Evolutionary conservation across 30 jellyfish, hydroid and myxozoan genomes (phyloP), one percentile per base, ranked within the genome.

Genomic region (Morbakka virulenta): DNA sequence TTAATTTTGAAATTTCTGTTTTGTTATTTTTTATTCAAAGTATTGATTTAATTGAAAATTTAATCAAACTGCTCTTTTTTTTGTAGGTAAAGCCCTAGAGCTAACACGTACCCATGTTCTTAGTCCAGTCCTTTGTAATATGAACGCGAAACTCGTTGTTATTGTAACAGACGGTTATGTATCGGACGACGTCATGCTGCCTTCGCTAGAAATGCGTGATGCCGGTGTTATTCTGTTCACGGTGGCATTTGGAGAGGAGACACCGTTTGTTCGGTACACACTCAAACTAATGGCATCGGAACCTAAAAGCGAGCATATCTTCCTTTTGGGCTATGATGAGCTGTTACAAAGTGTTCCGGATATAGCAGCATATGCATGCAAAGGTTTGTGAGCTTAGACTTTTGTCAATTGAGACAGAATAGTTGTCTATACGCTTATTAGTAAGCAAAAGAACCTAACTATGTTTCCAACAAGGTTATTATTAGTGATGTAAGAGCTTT

Each of bases 41-140:
- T n/a, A n/a, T n/a, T n/a, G n/a, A n/a, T n/a, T n/a, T n/a, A n/a
- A n/a, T n/a, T n/a, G n/a, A n/a, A n/a, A n/a, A n/a, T n/a, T n/a
- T n/a, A n/a, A n/a, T n/a, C n/a, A n/a, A n/a, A n/a, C n/a, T n/a
- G n/a, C n/a, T n/a, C n/a, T n/a, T n/a, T n/a, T n/a, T n/a, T n/a
- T n/a, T n/a, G n/a, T 36, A 89, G 98, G 98, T 50, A 91, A 85
- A 62, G 94, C 98, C 3, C 89, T 91, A 22, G 98, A 91, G 21
- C 77, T 91, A 14, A 94, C 94, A 13, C 74, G 98, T 11, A 74
- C 98, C 6, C 93, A 85, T 32, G 95, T 91, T 28, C 50, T 91
- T 35, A 28, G 85, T 25, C 85, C 81, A 69, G 95, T 86, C 57
- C 74, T 57, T 30, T 90, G 98, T 77, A 79, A 74, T 34, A 66